These are phyloP conservation scores for Drosophila erecta DNA, from an alignment of 1,140 invertebrate species.

Conservation along the genomic window DNA sequence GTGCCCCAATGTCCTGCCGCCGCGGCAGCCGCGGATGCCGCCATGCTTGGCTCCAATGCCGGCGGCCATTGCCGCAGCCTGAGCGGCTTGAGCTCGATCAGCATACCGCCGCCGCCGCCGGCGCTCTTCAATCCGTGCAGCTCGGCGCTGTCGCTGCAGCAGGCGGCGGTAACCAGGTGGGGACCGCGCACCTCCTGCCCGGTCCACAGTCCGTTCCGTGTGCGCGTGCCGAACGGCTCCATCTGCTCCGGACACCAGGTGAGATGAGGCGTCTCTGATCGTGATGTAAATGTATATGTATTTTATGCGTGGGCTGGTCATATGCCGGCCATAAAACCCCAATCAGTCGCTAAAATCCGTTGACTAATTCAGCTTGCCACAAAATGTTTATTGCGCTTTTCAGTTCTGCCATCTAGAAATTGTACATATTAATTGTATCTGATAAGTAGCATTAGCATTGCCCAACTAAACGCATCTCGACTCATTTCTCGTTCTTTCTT, in stretches of 20 bases:
- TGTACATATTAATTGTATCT: slow-evolving; percentile 38
- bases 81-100: slow-evolving; percentile 75
- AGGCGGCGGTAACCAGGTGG: slow-evolving; percentile 71
- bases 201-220: slow-evolving; percentile 88
- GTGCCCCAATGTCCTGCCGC: slow-evolving; percentile 57
- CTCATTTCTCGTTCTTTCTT: slow-evolving; percentile 35
- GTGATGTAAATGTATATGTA: background rate
- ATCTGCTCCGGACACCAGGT: slow-evolving; percentile 86
- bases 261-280: slow-evolving; percentile 35
- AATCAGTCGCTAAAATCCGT: slow-evolving; percentile 73
- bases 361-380: slow-evolving; percentile 80
- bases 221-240: slow-evolving; percentile 86
- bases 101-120: slow-evolving; percentile 81
- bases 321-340: slow-evolving; percentile 3
- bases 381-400: slow-evolving; percentile 77
- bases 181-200: slow-evolving; percentile 86
- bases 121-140: slow-evolving; percentile 84
- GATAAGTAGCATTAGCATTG: slow-evolving; percentile 35
- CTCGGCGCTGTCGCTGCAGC: slow-evolving; percentile 74
- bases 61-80: slow-evolving; percentile 76
- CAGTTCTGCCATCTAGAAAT: slow-evolving; percentile 54
- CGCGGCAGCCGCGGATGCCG: slow-evolving; percentile 49
- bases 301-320: background rate
- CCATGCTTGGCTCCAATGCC: background rate
- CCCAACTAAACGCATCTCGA: slow-evolving; percentile 22